Percentiles rank a stretch among this genome's conserved stretches.
phyloP scores from a whole-genome alignment of 2,888 invertebrate species.

The Phortica magna region DNA sequence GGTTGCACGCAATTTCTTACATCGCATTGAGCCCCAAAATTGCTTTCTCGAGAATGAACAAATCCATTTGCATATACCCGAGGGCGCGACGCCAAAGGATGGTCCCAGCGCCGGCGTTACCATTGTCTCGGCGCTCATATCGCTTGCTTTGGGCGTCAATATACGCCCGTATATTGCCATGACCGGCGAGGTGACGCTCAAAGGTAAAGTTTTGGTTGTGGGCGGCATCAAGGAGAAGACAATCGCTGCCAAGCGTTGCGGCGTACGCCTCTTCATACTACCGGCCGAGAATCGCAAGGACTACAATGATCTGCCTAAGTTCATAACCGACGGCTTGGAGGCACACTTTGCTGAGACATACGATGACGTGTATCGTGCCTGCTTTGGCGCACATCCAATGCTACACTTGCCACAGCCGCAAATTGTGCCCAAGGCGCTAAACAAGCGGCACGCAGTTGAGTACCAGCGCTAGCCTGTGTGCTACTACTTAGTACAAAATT shows the following conservation, averaged over 20 bases:
- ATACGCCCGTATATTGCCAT: slow-evolving; percentile 91
- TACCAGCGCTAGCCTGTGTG: too few species aligned
- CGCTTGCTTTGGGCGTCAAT: slow-evolving; percentile 86
- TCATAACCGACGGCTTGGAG: slow-evolving; percentile 92
- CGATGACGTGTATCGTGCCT: slow-evolving; percentile 16
- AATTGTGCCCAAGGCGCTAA: too few species aligned
- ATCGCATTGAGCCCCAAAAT: slow-evolving; percentile 81
- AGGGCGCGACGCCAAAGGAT: slow-evolving; percentile 98
- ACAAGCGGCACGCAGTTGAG: too few species aligned
- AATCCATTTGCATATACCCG: slow-evolving; percentile 96
- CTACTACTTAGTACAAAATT: too few species aligned
- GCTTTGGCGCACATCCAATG: slow-evolving; percentile 5
- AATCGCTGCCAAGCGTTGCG: slow-evolving; percentile 95
- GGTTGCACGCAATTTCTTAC: slow-evolving; percentile 89
- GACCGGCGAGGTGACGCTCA: slow-evolving; percentile 98
- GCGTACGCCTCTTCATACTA: slow-evolving; percentile 90
- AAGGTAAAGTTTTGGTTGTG: slow-evolving; percentile 95
- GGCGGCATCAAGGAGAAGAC: slow-evolving; percentile 99
- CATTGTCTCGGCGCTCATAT: slow-evolving; percentile 92
- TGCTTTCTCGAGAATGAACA: slow-evolving; percentile 87
- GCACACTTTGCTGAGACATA: slow-evolving; percentile 76
- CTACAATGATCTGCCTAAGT: slow-evolving; percentile 92
- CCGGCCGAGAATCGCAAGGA: slow-evolving; percentile 97
- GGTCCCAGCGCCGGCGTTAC: slow-evolving; percentile 97
- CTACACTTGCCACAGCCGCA: too few species aligned